Evolutionary conservation across 2,888 invertebrate species (phyloP).

Genomic region (Cordilura impudica): DNA sequence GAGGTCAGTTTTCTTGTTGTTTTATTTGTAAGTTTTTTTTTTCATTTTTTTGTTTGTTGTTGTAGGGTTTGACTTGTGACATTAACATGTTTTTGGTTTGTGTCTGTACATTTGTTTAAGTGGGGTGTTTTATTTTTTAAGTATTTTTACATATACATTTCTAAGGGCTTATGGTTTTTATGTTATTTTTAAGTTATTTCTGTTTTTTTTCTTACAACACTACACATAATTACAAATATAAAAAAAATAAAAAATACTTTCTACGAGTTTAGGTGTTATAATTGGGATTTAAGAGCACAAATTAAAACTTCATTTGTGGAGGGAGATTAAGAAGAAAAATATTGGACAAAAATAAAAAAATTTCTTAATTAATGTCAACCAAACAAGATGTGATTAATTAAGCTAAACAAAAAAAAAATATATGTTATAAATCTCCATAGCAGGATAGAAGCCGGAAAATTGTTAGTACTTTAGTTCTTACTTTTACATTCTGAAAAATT

Average conservation of each 20-base stretch:
- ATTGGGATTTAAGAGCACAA: constrained; percentile 12
- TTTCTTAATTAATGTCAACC: neutral
- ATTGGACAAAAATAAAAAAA: neutral
- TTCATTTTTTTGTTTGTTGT: constrained; percentile 1
- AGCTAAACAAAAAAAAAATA: too few relatives aligned
- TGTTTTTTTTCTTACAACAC: neutral
- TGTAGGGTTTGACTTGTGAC: constrained; percentile 55
- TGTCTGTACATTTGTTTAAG: constrained; percentile 12
- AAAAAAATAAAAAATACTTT: neutral
- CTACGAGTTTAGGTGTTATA: constrained; percentile 12
- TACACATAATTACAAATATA: neutral
- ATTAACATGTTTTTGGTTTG: constrained; percentile 50
- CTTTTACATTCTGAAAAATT: too few relatives aligned
- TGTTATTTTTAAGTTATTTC: neutral
- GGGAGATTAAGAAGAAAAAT: neutral
- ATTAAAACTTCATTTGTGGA: neutral
- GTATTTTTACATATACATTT: constrained; percentile 34
- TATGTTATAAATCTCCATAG: too few relatives aligned
- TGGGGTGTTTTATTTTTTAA: constrained; percentile 14
- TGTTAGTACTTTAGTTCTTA: too few relatives aligned
- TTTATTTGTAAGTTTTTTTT: neutral
- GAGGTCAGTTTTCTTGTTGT: constrained; percentile 51
- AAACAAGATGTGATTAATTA: too few relatives aligned
- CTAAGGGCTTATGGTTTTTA: constrained; percentile 48
- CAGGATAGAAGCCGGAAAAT: too few relatives aligned